Evolutionary conservation across 2,797 vertebrate genomes (phyloP).

Genomic region (Phyllotis vaccarum): DNA sequence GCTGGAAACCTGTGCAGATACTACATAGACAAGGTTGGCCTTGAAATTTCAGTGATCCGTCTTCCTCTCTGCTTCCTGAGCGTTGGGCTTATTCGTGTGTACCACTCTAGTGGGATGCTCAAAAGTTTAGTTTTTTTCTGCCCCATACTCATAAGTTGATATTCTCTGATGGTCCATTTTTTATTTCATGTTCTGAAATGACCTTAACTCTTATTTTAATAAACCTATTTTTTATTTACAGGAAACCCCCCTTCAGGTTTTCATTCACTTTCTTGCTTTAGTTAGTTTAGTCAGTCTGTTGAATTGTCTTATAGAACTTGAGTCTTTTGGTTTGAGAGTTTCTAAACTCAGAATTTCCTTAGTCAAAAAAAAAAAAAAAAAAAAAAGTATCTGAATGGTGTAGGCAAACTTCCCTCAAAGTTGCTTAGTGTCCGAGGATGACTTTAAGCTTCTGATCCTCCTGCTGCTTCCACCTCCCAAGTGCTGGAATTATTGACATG

Average conservation of each 20-base stretch:
- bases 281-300: slow-evolving; percentile 49
- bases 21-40: neutral
- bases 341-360: slow-evolving; percentile 34
- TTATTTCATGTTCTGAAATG: slow-evolving; percentile 21
- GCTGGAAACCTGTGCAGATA: neutral
- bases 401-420: neutral
- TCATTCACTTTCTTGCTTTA: slow-evolving; percentile 17
- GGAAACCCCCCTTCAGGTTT: slow-evolving; percentile 52
- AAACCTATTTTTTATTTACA: slow-evolving; percentile 53
- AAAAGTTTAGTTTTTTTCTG: neutral
- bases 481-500: neutral
- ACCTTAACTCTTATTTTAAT: slow-evolving; percentile 32
- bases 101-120: neutral
- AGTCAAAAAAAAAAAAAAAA: neutral
- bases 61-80: neutral
- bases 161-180: slow-evolving; percentile 20
- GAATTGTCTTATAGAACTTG: slow-evolving; percentile 41
- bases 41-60: neutral
- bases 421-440: neutral
- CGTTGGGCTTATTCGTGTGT: neutral
- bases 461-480: neutral
- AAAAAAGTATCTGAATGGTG: neutral
- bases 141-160: neutral
- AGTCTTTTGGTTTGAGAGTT: slow-evolving; percentile 25
- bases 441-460: neutral